Conservation (phyloP, 2,113 vertebrate genomes). For the Microtus richardsoni region DNA sequence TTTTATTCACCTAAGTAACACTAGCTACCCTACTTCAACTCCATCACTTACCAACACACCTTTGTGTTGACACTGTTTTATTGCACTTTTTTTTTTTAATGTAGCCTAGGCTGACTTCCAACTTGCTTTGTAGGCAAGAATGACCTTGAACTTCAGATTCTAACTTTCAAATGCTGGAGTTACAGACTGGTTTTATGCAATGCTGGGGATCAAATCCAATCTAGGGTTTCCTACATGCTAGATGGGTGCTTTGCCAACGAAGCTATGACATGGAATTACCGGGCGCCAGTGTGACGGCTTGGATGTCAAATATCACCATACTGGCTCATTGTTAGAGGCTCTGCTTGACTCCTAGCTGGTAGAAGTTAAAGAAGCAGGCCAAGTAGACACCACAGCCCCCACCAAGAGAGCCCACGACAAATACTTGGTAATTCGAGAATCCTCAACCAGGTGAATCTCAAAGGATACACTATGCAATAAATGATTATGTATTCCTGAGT, state of each 20-base stretch:
- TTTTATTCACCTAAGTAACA: neutral
- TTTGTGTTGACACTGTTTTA: neutral
- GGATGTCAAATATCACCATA: neutral
- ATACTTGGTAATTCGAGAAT: neutral
- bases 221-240: neutral
- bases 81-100: neutral
- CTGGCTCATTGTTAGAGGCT: neutral
- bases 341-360: neutral
- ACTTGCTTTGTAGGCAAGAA: neutral
- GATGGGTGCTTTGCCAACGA: neutral
- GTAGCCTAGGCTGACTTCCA: neutral
- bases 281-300: neutral
- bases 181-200: neutral
- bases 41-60: rapidly evolving
- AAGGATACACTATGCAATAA: neutral
- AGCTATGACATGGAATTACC: neutral
- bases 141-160: neutral
- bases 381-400: neutral
- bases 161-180: neutral
- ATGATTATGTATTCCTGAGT: rapidly evolving
- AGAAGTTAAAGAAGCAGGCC: neutral
- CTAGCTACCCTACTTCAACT: neutral
- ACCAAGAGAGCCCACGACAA: neutral
- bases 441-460: neutral
- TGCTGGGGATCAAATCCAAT: neutral